Percentiles rank a stretch among this genome's conserved stretches.
Conservation (phyloP, 2,888 invertebrate genomes). For the Ischnus inquisitorius region DNA sequence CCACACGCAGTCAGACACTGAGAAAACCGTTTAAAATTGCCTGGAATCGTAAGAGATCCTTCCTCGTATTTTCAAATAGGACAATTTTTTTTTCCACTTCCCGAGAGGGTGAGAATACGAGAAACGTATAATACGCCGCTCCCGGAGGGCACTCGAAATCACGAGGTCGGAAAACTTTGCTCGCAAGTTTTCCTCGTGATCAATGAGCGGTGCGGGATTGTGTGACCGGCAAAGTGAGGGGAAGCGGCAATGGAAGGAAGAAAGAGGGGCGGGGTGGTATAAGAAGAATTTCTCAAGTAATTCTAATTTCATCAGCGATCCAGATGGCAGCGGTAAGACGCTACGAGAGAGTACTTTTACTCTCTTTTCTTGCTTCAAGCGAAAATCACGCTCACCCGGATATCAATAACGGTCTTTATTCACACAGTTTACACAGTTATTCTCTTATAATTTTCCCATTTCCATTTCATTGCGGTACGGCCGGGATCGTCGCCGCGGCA, state of each 20-base stretch:
- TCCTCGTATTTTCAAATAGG: constrained; percentile 29
- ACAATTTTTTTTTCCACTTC: constrained; percentile 12
- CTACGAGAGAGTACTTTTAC: constrained; percentile 13
- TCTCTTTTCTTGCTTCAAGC: constrained; percentile 21
- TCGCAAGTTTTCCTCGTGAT: constrained; percentile 63
- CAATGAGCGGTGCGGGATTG: constrained; percentile 61
- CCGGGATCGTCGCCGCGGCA: background rate
- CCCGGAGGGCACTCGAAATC: constrained; percentile 55
- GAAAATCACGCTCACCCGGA: constrained; percentile 65
- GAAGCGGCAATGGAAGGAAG: background rate
- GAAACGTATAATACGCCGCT: constrained; percentile 40
- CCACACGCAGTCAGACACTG: background rate
- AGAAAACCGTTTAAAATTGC: constrained; percentile 12
- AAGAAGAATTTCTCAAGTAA: constrained; percentile 65
- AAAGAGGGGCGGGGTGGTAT: background rate
- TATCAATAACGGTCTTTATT: constrained; percentile 81
- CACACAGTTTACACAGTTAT: constrained; percentile 81
- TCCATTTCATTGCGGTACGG: constrained; percentile 77
- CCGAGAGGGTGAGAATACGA: constrained; percentile 19
- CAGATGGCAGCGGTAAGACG: constrained; percentile 33
- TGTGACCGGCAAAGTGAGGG: constrained; percentile 21
- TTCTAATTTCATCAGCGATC: constrained; percentile 68
- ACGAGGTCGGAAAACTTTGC: constrained; percentile 60
- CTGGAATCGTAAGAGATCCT: background rate
- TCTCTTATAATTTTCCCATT: constrained; percentile 83